These are phyloP conservation scores for Druon quercuslanigerum DNA, from an alignment of 1,140 invertebrate genomes.

Conservation along the genomic window DNA sequence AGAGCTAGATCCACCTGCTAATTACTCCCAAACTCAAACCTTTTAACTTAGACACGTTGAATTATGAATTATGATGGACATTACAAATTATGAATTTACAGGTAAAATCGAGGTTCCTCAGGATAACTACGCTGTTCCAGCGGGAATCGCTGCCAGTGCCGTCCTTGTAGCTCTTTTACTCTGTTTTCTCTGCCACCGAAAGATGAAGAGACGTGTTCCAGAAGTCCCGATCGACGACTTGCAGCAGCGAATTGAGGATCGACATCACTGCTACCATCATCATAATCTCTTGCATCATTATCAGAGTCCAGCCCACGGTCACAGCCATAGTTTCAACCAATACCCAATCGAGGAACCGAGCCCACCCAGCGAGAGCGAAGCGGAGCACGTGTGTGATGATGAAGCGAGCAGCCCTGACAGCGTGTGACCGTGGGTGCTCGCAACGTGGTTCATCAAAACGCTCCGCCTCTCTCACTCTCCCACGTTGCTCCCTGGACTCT, in stretches of 20 bases:
- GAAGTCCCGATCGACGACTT: slow-evolving; percentile 64
- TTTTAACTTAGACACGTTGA: too few species aligned
- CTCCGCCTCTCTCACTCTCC: slow-evolving; percentile 44
- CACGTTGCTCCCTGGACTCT: slow-evolving; percentile 48
- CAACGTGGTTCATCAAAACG: slow-evolving; percentile 38
- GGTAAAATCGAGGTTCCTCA: slow-evolving; percentile 68
- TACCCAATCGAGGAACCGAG: slow-evolving; percentile 63
- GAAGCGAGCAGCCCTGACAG: slow-evolving; percentile 66
- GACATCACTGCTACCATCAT: slow-evolving; percentile 67
- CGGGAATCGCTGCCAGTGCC: slow-evolving; percentile 60
- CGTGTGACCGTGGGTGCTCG: slow-evolving; percentile 59
- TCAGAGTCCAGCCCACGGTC: slow-evolving; percentile 60
- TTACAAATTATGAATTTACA: slow-evolving; percentile 57
- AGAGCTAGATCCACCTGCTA: too few species aligned
- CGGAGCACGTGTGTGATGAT: slow-evolving; percentile 56
- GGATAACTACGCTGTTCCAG: slow-evolving; percentile 71
- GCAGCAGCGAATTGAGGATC: slow-evolving; percentile 66
- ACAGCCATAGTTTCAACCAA: slow-evolving; percentile 59
- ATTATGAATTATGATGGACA: background rate
- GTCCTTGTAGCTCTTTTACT: slow-evolving; percentile 61
- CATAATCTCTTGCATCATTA: slow-evolving; percentile 64
- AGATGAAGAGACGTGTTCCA: slow-evolving; percentile 60
- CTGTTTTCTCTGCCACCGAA: slow-evolving; percentile 68
- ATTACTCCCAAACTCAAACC: too few species aligned
- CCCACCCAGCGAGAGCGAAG: slow-evolving; percentile 66